These are phyloP conservation scores for Tigriopus californicus DNA, from an alignment of 2,888 invertebrate species.

Conservation along the genomic window DNA sequence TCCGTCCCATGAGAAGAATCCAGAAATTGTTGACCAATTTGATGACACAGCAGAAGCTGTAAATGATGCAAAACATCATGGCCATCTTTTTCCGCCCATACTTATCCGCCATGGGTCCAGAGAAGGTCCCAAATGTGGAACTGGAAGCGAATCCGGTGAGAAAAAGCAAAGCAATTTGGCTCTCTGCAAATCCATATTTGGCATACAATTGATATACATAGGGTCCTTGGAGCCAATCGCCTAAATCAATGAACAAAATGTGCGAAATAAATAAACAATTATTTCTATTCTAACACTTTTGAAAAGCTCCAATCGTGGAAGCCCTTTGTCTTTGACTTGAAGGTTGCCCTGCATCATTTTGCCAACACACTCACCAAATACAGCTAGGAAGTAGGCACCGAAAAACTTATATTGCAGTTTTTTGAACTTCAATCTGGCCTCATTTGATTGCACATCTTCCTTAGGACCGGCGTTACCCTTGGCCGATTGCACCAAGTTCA, in stretches of 20 bases:
- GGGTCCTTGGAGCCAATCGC: conserved; percentile 41
- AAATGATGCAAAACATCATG: conserved; percentile 30
- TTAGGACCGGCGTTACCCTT: neutral
- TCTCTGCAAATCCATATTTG: conserved; percentile 36
- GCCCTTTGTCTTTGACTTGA: too few species aligned
- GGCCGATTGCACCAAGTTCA: too few species aligned
- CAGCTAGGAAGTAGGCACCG: conserved; percentile 34
- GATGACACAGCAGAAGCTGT: conserved; percentile 33
- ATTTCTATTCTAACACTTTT: too few species aligned
- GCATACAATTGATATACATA: conserved; percentile 39
- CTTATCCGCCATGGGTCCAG: conserved; percentile 36
- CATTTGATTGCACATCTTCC: neutral
- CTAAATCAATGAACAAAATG: too few species aligned
- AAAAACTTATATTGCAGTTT: conserved; percentile 35
- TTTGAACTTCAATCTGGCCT: conserved; percentile 26
- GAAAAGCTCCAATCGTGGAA: too few species aligned
- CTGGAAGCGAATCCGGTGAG: conserved; percentile 39
- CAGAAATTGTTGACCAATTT: conserved; percentile 31
- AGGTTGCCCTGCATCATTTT: too few species aligned
- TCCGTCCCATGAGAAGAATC: conserved; percentile 33
- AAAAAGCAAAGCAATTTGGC: conserved; percentile 37
- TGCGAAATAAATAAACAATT: too few species aligned
- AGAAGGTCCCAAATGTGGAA: conserved; percentile 35
- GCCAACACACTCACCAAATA: conserved; percentile 27
- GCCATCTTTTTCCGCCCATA: conserved; percentile 38